These are phyloP conservation scores for Spinus pinus DNA, from an alignment of 2,797 vertebrate species.

Conservation along the genomic window DNA sequence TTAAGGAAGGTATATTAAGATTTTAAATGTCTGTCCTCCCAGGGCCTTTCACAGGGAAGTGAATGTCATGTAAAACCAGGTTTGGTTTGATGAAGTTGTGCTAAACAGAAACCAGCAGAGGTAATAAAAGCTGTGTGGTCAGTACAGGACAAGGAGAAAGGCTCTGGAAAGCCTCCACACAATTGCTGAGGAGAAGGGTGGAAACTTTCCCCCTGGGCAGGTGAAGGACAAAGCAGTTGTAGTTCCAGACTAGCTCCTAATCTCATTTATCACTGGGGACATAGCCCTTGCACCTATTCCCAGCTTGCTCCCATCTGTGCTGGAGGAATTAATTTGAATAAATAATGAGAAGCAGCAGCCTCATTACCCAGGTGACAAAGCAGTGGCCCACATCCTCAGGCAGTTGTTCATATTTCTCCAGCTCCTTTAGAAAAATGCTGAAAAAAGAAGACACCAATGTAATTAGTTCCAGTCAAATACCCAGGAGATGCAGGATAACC, in stretches of 20 bases:
- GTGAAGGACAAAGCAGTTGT: neutral
- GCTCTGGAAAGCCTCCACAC: neutral
- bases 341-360: constrained; percentile 12
- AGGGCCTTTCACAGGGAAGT: neutral
- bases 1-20: neutral
- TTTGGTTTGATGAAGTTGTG: neutral
- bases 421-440: constrained; percentile 97
- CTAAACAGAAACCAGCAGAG: neutral
- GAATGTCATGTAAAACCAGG: neutral
- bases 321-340: constrained; percentile 9
- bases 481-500: neutral
- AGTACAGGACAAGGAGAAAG: neutral
- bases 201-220: neutral
- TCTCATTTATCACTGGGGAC: neutral
- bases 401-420: constrained; percentile 97
- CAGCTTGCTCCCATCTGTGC: neutral
- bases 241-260: neutral
- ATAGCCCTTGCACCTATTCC: neutral
- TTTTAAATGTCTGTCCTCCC: neutral
- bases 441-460: constrained; percentile 42
- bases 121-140: neutral
- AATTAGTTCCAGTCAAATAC: constrained; percentile 16
- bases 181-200: neutral
- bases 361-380: constrained; percentile 97
- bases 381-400: constrained; percentile 98